These are phyloP conservation scores for Phrynocephalus forsythii DNA, from an alignment of 2,797 vertebrate genomes.

Conservation along the genomic window DNA sequence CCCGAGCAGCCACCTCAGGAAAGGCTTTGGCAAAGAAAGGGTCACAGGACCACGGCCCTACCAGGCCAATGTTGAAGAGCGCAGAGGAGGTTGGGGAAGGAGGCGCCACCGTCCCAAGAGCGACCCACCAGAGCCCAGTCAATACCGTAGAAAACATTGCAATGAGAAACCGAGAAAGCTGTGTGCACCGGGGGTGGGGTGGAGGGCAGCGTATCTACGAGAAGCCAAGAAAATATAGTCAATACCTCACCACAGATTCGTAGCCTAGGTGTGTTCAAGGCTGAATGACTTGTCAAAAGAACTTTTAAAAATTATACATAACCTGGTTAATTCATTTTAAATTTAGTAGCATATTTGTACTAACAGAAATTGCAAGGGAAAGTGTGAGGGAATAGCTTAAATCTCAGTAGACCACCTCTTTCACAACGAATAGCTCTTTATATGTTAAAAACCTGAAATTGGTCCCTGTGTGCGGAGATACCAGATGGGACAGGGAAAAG, in stretches of 20 bases:
- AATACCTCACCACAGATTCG: constrained; percentile 77
- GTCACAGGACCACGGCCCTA: constrained; percentile 91
- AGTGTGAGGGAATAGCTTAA: too few relatives aligned
- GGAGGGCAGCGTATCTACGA: constrained; percentile 59
- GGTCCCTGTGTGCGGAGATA: too few relatives aligned
- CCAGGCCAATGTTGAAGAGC: constrained; percentile 84
- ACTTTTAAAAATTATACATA: too few relatives aligned
- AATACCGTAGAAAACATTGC: constrained; percentile 62
- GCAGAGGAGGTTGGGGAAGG: constrained; percentile 78
- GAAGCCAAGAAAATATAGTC: constrained; percentile 75
- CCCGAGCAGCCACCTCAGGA: constrained; percentile 82
- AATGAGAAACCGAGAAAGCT: constrained; percentile 59
- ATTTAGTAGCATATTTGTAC: too few relatives aligned
- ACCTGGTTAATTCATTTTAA: too few relatives aligned
- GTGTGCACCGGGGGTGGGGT: constrained; percentile 62
- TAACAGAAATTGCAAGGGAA: too few relatives aligned
- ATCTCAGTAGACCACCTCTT: too few relatives aligned
- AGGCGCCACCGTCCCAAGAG: constrained; percentile 78
- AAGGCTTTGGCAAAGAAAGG: constrained; percentile 88
- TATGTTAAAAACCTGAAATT: too few relatives aligned
- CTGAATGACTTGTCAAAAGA: constrained; percentile 23
- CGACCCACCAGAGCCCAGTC: constrained; percentile 74
- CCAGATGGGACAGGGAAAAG: too few relatives aligned
- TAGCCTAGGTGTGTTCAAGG: background rate
- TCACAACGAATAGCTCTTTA: too few relatives aligned